Evolutionary conservation across 1,140 invertebrate genomes (phyloP).

Genomic region (Oreohelix idahoensis): DNA sequence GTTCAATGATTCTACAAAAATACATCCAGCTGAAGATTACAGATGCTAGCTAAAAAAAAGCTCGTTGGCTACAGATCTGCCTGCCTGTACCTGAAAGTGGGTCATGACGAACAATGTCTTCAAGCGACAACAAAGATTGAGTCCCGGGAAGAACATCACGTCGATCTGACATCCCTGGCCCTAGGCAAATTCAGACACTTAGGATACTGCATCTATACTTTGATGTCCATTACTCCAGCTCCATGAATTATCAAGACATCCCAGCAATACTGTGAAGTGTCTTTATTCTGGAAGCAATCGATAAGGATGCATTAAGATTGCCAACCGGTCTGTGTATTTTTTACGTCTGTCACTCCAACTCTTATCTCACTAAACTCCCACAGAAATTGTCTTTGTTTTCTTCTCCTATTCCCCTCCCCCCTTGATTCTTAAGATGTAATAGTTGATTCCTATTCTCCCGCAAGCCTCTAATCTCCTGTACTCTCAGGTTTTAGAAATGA

Average conservation of each 20-base stretch:
- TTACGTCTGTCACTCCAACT: slow-evolving; percentile 1
- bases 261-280: background rate
- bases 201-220: background rate
- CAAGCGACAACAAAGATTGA: background rate
- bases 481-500: background rate
- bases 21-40: background rate
- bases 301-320: slow-evolving; percentile 11
- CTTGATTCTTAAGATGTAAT: slow-evolving; percentile 10
- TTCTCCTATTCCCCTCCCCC: background rate
- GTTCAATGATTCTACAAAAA: background rate
- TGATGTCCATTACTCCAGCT: slow-evolving; percentile 8
- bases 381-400: slow-evolving; percentile 2
- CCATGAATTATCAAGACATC: background rate
- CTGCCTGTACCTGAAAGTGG: background rate
- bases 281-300: background rate
- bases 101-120: background rate
- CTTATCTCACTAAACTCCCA: background rate
- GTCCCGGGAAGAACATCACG: background rate
- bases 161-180: background rate
- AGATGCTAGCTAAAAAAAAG: background rate
- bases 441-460: background rate
- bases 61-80: background rate
- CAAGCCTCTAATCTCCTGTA: background rate
- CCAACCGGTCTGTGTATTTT: background rate
- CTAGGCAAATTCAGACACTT: slow-evolving; percentile 5